These are phyloP conservation scores for Scarus forsteni DNA, from an alignment of 2,797 vertebrate genomes.

Conservation along the genomic window DNA sequence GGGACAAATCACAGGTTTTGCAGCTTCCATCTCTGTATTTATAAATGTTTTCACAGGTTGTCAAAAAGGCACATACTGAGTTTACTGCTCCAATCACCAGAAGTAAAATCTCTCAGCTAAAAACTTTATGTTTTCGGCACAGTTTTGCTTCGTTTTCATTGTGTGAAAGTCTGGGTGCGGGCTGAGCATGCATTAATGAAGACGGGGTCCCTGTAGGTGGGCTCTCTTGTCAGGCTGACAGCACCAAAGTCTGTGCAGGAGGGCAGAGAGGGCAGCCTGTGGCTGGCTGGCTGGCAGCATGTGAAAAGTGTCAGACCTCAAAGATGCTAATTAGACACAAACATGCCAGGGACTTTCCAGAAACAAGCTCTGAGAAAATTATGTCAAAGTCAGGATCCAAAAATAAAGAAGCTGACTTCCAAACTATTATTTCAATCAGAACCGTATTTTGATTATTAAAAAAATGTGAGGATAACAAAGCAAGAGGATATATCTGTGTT, in stretches of 20 bases:
- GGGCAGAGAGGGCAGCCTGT: slow-evolving; percentile 29
- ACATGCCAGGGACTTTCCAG: slow-evolving; percentile 29
- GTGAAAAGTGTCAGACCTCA: slow-evolving; percentile 52
- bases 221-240: slow-evolving; percentile 27
- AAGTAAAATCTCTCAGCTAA: background rate
- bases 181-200: slow-evolving; percentile 38
- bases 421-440: background rate
- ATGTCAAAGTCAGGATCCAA: slow-evolving; percentile 10
- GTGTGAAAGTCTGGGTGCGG: background rate
- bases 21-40: slow-evolving; percentile 11
- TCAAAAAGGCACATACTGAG: slow-evolving; percentile 4
- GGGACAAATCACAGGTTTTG: slow-evolving; percentile 95
- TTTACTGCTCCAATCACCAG: background rate
- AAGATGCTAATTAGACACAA: slow-evolving; percentile 56
- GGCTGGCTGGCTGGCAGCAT: slow-evolving; percentile 13
- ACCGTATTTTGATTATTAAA: background rate
- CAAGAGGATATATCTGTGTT: too few relatives aligned
- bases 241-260: slow-evolving; percentile 19
- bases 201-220: slow-evolving; percentile 34
- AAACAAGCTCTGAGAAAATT: slow-evolving; percentile 33
- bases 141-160: slow-evolving; percentile 4
- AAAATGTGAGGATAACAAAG: too few relatives aligned
- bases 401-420: slow-evolving; percentile 14
- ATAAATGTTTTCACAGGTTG: background rate
- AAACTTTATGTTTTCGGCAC: slow-evolving; percentile 3